Evolutionary conservation across 2,797 vertebrate genomes (phyloP).

Genomic region (Falco berigora): DNA sequence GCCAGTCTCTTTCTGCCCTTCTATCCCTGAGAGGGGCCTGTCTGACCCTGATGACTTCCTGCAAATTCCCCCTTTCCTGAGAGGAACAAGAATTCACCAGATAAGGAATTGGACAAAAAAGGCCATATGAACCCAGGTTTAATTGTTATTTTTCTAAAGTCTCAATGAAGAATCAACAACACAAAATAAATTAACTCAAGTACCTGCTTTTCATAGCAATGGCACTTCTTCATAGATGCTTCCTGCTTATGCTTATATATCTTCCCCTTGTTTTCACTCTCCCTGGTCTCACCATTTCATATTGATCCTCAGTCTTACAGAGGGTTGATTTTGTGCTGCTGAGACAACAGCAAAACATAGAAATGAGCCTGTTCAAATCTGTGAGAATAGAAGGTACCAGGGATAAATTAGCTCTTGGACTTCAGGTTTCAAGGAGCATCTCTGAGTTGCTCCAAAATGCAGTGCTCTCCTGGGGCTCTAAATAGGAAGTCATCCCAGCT

Average conservation of each 20-base stretch:
- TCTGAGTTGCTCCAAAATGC: background rate
- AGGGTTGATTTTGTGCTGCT: background rate
- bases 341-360: background rate
- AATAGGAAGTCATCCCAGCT: background rate
- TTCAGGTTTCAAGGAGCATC: background rate
- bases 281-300: background rate
- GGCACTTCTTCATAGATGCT: background rate
- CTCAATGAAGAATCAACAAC: background rate
- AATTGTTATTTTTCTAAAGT: background rate
- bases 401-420: background rate
- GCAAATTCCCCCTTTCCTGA: background rate
- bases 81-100: background rate
- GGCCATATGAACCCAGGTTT: background rate
- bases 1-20: background rate
- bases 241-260: background rate
- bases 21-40: background rate
- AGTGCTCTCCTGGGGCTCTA: background rate
- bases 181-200: background rate
- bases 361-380: background rate
- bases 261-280: background rate
- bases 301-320: background rate
- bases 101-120: background rate
- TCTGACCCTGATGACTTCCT: background rate
- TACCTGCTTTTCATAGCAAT: background rate
- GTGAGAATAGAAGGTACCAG: background rate